phyloP scores from a whole-genome alignment of 2,888 invertebrate species.

The Drosophila antonietae region DNA sequence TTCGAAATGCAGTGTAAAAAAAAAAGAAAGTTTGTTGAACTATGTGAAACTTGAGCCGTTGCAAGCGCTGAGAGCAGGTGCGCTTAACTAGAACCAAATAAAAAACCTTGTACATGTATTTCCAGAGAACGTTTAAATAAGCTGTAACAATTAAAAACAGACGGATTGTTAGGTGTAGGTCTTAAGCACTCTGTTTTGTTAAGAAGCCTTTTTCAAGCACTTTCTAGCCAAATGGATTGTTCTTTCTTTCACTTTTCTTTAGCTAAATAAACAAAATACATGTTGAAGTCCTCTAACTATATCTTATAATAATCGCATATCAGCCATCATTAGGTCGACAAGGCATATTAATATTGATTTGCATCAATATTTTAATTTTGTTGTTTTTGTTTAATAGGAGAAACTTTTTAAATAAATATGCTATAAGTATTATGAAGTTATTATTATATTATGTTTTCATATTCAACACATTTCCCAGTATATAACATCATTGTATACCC shows the following conservation, averaged over 20 bases:
- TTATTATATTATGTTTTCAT: too few relatives aligned
- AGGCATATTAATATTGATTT: too few relatives aligned
- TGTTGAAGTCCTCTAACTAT: too few relatives aligned
- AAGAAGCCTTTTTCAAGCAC: not conserved
- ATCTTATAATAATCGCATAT: too few relatives aligned
- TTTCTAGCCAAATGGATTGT: not conserved
- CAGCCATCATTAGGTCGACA: too few relatives aligned
- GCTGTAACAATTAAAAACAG: constrained; percentile 7
- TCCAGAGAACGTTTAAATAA: constrained; percentile 11
- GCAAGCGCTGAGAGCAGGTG: constrained; percentile 6
- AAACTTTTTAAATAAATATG: too few relatives aligned
- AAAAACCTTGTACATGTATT: not conserved
- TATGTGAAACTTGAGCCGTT: constrained; percentile 28
- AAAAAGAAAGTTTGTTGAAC: constrained; percentile 27
- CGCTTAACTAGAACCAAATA: not conserved
- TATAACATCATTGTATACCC: too few relatives aligned
- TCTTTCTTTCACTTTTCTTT: not conserved
- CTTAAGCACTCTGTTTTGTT: not conserved
- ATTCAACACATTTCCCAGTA: too few relatives aligned
- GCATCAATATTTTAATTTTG: too few relatives aligned
- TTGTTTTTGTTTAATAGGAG: too few relatives aligned
- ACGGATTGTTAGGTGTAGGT: not conserved
- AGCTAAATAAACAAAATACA: not conserved
- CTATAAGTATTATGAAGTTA: too few relatives aligned
- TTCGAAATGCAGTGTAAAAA: constrained; percentile 23